Base-by-base conservation (phyloP, 2,797 vertebrate genomes). In the Peromyscus attwateri region DNA sequence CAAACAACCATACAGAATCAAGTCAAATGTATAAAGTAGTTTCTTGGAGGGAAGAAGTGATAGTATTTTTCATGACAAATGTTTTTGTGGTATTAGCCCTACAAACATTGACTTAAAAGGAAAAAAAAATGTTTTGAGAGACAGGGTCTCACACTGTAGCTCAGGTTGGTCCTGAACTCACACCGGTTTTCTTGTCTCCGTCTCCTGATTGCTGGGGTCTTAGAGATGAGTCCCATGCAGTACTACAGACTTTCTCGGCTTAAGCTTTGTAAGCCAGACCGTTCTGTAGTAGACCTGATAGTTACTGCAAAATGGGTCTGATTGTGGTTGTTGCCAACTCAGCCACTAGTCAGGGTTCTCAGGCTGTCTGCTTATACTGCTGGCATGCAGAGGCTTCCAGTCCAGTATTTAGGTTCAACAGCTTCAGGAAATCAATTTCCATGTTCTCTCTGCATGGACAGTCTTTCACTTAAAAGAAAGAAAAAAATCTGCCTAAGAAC, bases 361-460 rank as follows among this genome's bases (percentile, higher is more conserved):
- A 90, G 89, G 81, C 62, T n/a, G 57, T 73, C 14, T 85, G 16
- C 17, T 19, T 76, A 4, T 90, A 73, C 31, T 21, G 0, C 52
- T 89, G 55, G 73, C 64, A 75, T 21, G 73, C 62, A 77, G 17
- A 97, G 60, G 62, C 31, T 91, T 97, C 27, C 49, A 66, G 2
- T 77, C 46, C 1, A 29, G 62, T 93, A 52, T 77, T 37, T 40
- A 90, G 14, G 52, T 91, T 64, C 14, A 37, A 40, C 55, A 87
- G 43, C 73, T 87, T 96, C 90, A 92, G 70, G 31, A 89, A 73
- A 85, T 77, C 34, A 43, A 37, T 94, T 92, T 96, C 80, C 64
- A 88, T 62, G 79, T 96, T 92, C 27, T 76, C n/a, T 96, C 94
- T 91, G 68, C 55, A 60, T 91, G 71, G 87, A 27, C 55, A 85